A percentile compares a stretch with the other conserved stretches of the same genome.
These are phyloP conservation scores for Drosophila pseudotalamancana DNA, from an alignment of 2,888 invertebrate genomes.

Conservation along the genomic window DNA sequence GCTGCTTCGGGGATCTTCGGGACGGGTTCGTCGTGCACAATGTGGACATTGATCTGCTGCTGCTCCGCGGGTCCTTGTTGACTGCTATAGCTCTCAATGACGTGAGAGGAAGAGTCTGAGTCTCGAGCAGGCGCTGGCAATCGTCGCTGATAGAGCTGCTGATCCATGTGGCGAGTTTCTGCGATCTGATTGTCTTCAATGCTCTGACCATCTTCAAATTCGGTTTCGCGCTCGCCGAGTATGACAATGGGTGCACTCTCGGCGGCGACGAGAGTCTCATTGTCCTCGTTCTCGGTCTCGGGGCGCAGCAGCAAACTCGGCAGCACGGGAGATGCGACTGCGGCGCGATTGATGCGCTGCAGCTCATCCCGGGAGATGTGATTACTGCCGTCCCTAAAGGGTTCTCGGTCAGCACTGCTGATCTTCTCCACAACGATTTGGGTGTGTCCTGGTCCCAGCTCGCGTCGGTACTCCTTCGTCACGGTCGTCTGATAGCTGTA, in stretches of 20 bases:
- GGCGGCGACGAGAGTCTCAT: constrained; percentile 67
- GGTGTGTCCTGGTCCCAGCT: constrained; percentile 76
- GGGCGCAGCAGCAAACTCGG: constrained; percentile 73
- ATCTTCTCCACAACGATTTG: constrained; percentile 78
- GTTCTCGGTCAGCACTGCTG: constrained; percentile 74
- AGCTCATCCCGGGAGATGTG: constrained; percentile 88
- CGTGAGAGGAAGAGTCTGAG: neutral
- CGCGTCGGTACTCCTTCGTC: constrained; percentile 74
- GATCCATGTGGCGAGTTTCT: constrained; percentile 78
- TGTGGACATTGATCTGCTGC: constrained; percentile 80
- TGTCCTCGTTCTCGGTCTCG: constrained; percentile 40
- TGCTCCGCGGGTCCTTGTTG: constrained; percentile 62
- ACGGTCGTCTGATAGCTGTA: constrained; percentile 73
- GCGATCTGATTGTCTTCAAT: constrained; percentile 85
- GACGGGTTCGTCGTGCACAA: constrained; percentile 63
- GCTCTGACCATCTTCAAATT: constrained; percentile 72
- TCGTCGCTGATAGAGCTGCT: constrained; percentile 62
- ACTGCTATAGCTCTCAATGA: constrained; percentile 47
- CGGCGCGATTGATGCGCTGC: constrained; percentile 87
- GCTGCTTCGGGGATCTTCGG: constrained; percentile 31
- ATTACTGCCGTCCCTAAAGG: constrained; percentile 84
- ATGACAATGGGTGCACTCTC: constrained; percentile 85
- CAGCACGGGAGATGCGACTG: constrained; percentile 76
- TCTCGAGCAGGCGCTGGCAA: constrained; percentile 39
- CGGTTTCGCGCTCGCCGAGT: constrained; percentile 84